These are phyloP conservation scores for Notechis scutatus DNA, from an alignment of 2,113 vertebrate genomes.

Conservation along the genomic window DNA sequence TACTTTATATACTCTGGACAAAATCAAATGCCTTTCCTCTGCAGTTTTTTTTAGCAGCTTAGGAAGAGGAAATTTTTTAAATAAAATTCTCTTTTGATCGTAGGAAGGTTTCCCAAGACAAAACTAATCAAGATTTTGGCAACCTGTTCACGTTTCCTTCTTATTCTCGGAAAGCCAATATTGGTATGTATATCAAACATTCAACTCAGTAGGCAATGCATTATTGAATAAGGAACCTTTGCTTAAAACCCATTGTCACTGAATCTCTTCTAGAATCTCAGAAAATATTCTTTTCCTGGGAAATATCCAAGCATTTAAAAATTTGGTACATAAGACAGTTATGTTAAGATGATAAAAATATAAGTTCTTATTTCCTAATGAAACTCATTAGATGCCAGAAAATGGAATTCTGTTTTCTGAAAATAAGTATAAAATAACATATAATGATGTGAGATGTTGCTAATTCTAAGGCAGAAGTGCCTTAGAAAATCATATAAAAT, in stretches of 20 bases:
- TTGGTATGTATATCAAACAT: slow-evolving; percentile 74
- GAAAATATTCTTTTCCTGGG: neutral
- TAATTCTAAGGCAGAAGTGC: neutral
- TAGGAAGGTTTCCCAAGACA: slow-evolving; percentile 76
- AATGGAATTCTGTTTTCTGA: neutral
- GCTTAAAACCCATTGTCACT: neutral
- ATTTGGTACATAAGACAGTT: neutral
- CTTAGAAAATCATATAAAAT: neutral
- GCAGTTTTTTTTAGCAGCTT: neutral
- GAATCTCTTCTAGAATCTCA: neutral
- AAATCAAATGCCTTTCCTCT: neutral
- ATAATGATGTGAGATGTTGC: neutral
- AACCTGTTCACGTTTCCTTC: slow-evolving; percentile 77
- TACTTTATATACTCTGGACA: neutral
- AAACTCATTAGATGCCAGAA: neutral
- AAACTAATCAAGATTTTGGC: slow-evolving; percentile 77
- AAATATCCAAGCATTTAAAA: neutral
- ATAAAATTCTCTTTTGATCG: slow-evolving; percentile 25
- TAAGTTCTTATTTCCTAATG: neutral
- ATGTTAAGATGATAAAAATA: neutral
- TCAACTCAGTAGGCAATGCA: neutral
- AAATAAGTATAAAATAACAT: neutral
- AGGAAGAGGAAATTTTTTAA: neutral
- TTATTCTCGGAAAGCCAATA: slow-evolving; percentile 85
- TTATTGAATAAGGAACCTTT: neutral